phyloP scores from a whole-genome alignment of 2,797 vertebrate species.

The Falco columbarius region DNA sequence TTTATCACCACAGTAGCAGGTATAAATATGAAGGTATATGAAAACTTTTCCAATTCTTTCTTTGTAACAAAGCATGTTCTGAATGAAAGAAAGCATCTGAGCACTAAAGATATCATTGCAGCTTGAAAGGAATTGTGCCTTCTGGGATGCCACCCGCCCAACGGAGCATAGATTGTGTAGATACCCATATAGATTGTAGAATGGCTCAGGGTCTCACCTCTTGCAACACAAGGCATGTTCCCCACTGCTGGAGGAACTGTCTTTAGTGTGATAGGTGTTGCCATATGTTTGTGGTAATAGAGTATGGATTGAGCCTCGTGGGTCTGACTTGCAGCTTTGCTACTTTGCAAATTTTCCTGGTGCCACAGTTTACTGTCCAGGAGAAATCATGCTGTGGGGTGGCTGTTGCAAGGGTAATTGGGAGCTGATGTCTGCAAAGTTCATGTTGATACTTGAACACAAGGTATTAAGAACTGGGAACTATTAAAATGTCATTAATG shows the following conservation, averaged over 20 bases:
- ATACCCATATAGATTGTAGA: neutral
- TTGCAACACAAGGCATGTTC: neutral
- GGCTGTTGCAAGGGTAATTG: accelerated
- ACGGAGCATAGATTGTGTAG: neutral
- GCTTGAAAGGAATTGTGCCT: neutral
- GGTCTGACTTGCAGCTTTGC: neutral
- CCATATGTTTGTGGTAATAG: neutral
- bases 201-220: neutral
- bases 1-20: neutral
- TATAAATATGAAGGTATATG: neutral
- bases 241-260: neutral
- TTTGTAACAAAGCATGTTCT: neutral
- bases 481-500: neutral
- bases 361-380: neutral
- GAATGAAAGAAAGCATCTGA: neutral
- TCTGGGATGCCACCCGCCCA: neutral
- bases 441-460: neutral
- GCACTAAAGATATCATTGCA: neutral
- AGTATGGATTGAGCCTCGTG: accelerated
- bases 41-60: neutral
- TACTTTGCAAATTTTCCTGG: neutral
- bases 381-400: no score
- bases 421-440: neutral
- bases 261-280: neutral
- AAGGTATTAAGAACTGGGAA: neutral